phyloP scores from a whole-genome alignment of 2,113 vertebrate genomes.

The Poecile atricapillus region DNA sequence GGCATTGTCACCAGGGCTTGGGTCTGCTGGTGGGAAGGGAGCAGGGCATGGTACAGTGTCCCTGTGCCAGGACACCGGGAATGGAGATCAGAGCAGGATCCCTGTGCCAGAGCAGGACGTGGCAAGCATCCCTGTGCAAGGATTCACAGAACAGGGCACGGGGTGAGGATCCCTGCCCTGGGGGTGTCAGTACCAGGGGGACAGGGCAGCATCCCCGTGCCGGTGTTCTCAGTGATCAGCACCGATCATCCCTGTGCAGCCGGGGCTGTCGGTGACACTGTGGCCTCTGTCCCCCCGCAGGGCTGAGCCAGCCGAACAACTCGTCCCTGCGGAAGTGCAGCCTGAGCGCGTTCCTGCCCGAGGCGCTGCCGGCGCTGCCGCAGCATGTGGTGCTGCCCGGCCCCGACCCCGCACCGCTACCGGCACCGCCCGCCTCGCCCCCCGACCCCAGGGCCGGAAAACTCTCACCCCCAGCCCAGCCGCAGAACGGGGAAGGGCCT shows the following conservation, averaged over 20 bases:
- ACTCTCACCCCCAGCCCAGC: background rate
- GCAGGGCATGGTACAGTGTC: too few species aligned
- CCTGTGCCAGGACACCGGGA: background rate
- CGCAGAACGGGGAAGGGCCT: conserved; percentile 57
- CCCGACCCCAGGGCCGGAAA: conserved; percentile 47
- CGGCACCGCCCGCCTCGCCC: conserved; percentile 40
- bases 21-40: fast-evolving
- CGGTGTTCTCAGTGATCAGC: fast-evolving
- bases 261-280: fast-evolving
- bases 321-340: conserved; percentile 79
- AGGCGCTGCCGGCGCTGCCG: conserved; percentile 80
- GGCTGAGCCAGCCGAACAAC: conserved; percentile 76
- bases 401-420: conserved; percentile 54
- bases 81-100: background rate
- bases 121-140: background rate
- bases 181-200: background rate
- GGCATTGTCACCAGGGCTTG: background rate
- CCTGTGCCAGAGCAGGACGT: background rate
- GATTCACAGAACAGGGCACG: background rate
- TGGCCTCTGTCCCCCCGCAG: conserved; percentile 38
- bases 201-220: background rate
- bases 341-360: conserved; percentile 80
- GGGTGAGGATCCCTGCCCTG: background rate
- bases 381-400: conserved; percentile 82
- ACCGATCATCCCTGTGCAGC: too few species aligned